Conservation (phyloP, 2,113 vertebrate genomes). For the Miniopterus natalensis region DNA sequence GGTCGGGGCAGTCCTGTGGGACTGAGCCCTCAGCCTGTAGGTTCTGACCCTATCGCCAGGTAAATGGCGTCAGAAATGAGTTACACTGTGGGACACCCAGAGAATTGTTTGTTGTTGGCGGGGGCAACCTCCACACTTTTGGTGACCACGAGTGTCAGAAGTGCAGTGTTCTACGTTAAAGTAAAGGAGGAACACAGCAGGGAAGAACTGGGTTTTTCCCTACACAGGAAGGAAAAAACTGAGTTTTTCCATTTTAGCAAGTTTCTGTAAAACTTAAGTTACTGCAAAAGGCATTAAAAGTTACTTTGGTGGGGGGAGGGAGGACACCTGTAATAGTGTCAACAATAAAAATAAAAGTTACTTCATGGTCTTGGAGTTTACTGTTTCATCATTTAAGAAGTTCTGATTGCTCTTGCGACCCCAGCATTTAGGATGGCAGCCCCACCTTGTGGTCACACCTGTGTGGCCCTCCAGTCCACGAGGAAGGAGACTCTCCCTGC, state of each 20-base stretch:
- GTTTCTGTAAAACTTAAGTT: not conserved
- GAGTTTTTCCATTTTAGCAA: not conserved
- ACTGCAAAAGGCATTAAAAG: not conserved
- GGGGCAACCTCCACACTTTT: not conserved
- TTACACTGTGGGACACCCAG: not conserved
- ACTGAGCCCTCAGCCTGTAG: not conserved
- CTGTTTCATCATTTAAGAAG: not conserved
- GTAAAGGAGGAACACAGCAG: not conserved
- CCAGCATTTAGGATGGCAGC: not conserved
- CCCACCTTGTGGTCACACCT: conserved; percentile 67
- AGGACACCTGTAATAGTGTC: not conserved
- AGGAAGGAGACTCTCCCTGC: not conserved
- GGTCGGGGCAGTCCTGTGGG: not conserved
- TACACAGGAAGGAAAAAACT: not conserved
- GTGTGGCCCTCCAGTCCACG: not conserved
- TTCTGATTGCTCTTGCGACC: not conserved
- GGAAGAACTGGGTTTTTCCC: not conserved
- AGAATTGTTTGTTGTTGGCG: not conserved
- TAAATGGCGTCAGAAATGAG: not conserved
- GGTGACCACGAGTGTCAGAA: not conserved
- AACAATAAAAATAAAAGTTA: not conserved
- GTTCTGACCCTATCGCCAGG: not conserved
- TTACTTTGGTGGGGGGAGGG: not conserved
- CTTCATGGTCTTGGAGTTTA: not conserved
- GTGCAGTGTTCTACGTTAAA: not conserved